These are phyloP conservation scores for Drosophila tristis DNA, from an alignment of 1,140 invertebrate genomes.

Conservation along the genomic window DNA sequence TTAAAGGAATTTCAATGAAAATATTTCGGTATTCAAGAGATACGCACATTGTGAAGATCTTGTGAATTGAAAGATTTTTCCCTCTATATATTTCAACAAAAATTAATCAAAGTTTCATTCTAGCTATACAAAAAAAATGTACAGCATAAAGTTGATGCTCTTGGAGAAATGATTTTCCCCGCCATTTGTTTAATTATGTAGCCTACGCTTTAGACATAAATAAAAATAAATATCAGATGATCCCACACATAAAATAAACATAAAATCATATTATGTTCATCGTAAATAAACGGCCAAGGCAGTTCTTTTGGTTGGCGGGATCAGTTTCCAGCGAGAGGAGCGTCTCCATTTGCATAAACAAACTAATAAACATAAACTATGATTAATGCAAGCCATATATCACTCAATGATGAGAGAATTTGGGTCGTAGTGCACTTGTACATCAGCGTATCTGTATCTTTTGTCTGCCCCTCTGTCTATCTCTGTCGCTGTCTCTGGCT, in stretches of 20 bases:
- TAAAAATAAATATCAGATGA: conserved; percentile 34
- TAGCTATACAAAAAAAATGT: too few species aligned
- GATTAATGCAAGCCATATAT: conserved; percentile 80
- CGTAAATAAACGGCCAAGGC: conserved; percentile 56
- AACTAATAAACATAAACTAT: conserved; percentile 76
- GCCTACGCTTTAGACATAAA: too few species aligned
- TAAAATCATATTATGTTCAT: conserved; percentile 53
- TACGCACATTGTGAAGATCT: too few species aligned
- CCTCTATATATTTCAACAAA: too few species aligned
- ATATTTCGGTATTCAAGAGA: too few species aligned
- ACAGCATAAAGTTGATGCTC: background rate
- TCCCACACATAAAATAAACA: conserved; percentile 47
- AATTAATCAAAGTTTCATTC: too few species aligned
- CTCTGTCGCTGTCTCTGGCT: conserved; percentile 15
- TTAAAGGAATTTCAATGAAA: conserved; percentile 16
- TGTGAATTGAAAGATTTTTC: too few species aligned
- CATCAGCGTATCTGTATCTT: conserved; percentile 25
- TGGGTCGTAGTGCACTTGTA: conserved; percentile 68
- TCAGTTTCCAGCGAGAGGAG: conserved; percentile 23
- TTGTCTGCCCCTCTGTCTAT: background rate
- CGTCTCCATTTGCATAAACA: conserved; percentile 57
- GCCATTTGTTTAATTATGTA: background rate
- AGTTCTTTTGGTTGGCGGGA: conserved; percentile 30
- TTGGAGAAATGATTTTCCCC: background rate
- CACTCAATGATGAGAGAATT: conserved; percentile 72